Percentiles rank a stretch among this genome's conserved stretches.
These are phyloP conservation scores for Epinephelus malabaricus DNA, from an alignment of 2,797 vertebrate genomes.

Conservation along the genomic window DNA sequence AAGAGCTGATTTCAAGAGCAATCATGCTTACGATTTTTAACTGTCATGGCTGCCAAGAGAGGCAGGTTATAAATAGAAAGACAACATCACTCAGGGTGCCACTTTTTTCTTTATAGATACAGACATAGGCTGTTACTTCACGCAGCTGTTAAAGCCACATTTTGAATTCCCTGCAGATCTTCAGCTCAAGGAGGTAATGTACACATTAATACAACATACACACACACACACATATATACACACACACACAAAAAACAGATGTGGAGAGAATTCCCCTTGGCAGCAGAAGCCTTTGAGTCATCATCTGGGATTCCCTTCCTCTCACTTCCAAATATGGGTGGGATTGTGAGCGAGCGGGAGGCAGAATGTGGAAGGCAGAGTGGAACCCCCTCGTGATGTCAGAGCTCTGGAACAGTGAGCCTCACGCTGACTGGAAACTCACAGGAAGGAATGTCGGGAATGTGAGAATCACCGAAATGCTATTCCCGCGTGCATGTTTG, in stretches of 20 bases:
- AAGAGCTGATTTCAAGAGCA: constrained; percentile 35
- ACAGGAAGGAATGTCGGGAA: constrained; percentile 82
- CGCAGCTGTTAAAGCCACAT: constrained; percentile 51
- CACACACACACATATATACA: constrained; percentile 30
- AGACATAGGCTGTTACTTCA: constrained; percentile 32
- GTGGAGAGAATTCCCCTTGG: constrained; percentile 83
- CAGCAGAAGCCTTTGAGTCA: constrained; percentile 83
- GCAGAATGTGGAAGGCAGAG: constrained; percentile 77
- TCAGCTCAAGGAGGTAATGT: constrained; percentile 50
- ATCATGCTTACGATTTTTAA: constrained; percentile 39
- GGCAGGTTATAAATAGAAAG: constrained; percentile 64
- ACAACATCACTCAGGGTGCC: constrained; percentile 46
- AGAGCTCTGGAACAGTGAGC: constrained; percentile 74
- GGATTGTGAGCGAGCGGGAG: constrained; percentile 77
- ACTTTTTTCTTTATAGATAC: constrained; percentile 44
- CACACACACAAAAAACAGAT: constrained; percentile 74
- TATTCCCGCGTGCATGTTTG: constrained; percentile 68
- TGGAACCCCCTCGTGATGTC: constrained; percentile 84
- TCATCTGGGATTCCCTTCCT: constrained; percentile 88
- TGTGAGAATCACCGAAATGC: constrained; percentile 69
- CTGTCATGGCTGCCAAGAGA: constrained; percentile 51
- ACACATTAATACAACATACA: constrained; percentile 51
- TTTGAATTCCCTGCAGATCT: constrained; percentile 50
- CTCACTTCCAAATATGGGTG: constrained; percentile 88
- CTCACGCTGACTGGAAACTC: constrained; percentile 81